These are phyloP conservation scores for Sinopyrophorus schimmeli DNA, from an alignment of 2,888 invertebrate genomes.

Conservation along the genomic window DNA sequence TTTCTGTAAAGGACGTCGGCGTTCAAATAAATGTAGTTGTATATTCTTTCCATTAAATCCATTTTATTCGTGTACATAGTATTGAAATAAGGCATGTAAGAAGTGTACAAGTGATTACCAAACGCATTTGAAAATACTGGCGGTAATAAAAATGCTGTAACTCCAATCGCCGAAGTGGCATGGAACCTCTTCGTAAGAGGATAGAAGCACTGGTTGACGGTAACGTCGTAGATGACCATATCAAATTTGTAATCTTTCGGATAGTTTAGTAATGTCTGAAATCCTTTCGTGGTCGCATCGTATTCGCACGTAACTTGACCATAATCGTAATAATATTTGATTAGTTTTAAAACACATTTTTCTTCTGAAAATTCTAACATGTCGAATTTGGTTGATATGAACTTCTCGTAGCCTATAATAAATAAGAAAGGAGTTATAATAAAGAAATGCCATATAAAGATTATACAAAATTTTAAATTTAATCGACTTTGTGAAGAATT, in stretches of 20 bases:
- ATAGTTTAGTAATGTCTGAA: conserved; percentile 33
- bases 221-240: conserved; percentile 37
- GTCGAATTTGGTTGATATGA: no score
- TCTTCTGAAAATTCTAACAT: no score
- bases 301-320: conserved; percentile 11
- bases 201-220: conserved; percentile 34
- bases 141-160: conserved; percentile 24
- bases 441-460: no score
- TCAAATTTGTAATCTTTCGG: conserved; percentile 37
- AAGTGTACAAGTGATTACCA: conserved; percentile 38
- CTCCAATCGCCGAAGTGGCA: conserved; percentile 30
- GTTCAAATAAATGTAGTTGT: conserved; percentile 33
- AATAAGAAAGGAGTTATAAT: no score
- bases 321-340: background rate
- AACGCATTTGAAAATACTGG: conserved; percentile 31
- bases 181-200: conserved; percentile 36
- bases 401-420: no score
- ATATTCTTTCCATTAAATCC: conserved; percentile 38
- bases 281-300: conserved; percentile 24
- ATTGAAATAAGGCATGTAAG: conserved; percentile 40
- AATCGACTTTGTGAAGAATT: no score
- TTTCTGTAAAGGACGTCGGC: conserved; percentile 20
- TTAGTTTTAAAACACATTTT: no score
- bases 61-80: conserved; percentile 35
- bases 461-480: no score